A percentile compares a stretch with the other conserved stretches of the same genome.
phyloP scores from a whole-genome alignment of 2,888 invertebrate genomes.

The Heliconius sara region DNA sequence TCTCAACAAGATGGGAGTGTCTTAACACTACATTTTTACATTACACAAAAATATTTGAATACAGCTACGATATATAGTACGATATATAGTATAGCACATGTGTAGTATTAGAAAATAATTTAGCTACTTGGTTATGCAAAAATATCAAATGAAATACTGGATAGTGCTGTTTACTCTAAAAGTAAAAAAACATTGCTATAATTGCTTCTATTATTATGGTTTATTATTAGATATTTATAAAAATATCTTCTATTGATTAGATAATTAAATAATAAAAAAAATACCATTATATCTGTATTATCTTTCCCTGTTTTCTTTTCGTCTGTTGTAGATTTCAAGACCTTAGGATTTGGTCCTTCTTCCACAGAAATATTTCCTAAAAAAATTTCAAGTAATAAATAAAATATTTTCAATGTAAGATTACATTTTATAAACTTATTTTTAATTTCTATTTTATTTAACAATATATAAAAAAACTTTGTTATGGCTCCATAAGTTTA shows the following conservation, averaged over 20 bases:
- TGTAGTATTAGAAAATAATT: too few relatives aligned
- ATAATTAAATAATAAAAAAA: neutral
- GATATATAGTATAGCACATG: neutral
- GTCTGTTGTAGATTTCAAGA: constrained; percentile 73
- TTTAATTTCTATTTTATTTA: neutral
- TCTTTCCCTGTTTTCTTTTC: constrained; percentile 85
- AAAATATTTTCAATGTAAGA: neutral
- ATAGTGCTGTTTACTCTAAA: too few relatives aligned
- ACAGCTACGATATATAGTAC: too few relatives aligned
- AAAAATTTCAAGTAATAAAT: constrained; percentile 24
- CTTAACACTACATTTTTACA: too few relatives aligned
- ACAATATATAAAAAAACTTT: neutral
- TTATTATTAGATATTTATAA: too few relatives aligned
- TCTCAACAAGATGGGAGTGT: too few relatives aligned
- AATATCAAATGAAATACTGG: too few relatives aligned
- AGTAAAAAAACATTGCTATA: too few relatives aligned
- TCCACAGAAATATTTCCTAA: constrained; percentile 68
- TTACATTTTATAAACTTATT: neutral
- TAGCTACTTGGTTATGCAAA: too few relatives aligned
- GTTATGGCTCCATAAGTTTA: too few relatives aligned
- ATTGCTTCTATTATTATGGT: too few relatives aligned
- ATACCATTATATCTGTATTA: constrained; percentile 88
- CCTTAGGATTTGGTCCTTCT: constrained; percentile 70
- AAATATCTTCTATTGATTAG: neutral
- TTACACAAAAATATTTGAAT: too few relatives aligned